These are phyloP conservation scores for Diadophis punctatus DNA, from an alignment of 2,113 vertebrate species.

Conservation along the genomic window DNA sequence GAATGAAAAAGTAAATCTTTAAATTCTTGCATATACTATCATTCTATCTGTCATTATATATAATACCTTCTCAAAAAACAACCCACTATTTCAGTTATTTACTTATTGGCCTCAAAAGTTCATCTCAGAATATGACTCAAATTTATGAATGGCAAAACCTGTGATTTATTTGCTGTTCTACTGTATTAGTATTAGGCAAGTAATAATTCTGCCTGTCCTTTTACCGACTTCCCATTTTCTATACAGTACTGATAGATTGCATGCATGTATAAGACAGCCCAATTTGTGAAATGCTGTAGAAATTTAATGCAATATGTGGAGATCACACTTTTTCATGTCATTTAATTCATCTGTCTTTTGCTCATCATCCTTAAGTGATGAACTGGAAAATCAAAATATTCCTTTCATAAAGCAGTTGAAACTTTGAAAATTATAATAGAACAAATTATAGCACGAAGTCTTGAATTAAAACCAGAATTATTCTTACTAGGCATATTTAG, in stretches of 20 bases:
- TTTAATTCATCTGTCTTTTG: background rate
- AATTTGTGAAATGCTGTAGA: background rate
- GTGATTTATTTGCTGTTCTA: background rate
- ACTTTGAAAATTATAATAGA: too few species aligned
- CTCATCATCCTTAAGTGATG: background rate
- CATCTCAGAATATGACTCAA: background rate
- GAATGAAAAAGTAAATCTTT: background rate
- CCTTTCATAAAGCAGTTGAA: background rate
- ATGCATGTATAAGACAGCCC: background rate
- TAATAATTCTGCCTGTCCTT: background rate
- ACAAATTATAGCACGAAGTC: too few species aligned
- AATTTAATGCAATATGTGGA: background rate
- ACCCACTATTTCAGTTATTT: accelerated
- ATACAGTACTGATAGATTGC: background rate
- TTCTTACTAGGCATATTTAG: too few species aligned
- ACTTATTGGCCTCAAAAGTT: background rate
- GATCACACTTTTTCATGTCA: background rate
- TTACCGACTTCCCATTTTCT: background rate
- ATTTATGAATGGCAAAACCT: background rate
- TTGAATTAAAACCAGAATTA: too few species aligned
- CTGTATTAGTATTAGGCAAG: background rate
- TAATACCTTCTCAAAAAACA: accelerated
- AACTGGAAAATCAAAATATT: background rate
- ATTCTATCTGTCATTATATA: accelerated
- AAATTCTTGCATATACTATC: accelerated